Conservation (phyloP, 2,797 vertebrate species). For the Cottoperca gobio region DNA sequence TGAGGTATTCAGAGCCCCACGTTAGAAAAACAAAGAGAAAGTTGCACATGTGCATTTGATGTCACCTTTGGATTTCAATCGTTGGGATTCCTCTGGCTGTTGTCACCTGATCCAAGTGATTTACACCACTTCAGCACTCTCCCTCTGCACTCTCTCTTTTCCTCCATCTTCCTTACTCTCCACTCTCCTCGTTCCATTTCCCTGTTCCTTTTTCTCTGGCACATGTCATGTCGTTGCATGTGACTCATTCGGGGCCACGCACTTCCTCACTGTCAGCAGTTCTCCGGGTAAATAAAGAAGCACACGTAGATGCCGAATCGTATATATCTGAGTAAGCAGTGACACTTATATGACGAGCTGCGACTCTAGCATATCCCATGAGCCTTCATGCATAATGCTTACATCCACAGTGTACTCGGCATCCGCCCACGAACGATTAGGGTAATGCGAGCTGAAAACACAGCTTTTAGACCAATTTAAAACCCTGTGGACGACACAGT, state of each 20-base stretch:
- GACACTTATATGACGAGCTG: conserved; percentile 42
- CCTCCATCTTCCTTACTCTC: not conserved
- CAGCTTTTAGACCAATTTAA: conserved; percentile 11
- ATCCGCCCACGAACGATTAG: conserved; percentile 36
- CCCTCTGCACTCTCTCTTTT: not conserved
- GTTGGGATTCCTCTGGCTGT: not conserved
- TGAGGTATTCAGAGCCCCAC: not conserved
- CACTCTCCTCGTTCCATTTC: conserved; percentile 2
- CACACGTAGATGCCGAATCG: conserved; percentile 33
- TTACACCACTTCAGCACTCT: not conserved
- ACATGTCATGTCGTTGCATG: conserved; percentile 39
- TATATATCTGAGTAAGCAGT: conserved; percentile 61
- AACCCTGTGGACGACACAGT: not conserved
- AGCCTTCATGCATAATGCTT: conserved; percentile 41
- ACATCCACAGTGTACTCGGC: conserved; percentile 33
- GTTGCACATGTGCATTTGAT: not conserved
- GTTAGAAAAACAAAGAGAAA: not conserved
- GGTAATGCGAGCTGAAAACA: conserved; percentile 2
- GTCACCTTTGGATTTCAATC: not conserved
- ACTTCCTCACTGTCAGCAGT: conserved; percentile 58
- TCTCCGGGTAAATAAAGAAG: conserved; percentile 62
- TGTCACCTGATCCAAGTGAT: conserved; percentile 19
- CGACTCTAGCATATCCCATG: conserved; percentile 47
- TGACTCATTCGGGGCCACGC: conserved; percentile 52
- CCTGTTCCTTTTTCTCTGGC: conserved; percentile 31